These are phyloP conservation scores for Spicauda simplicius DNA, from an alignment of 2,888 invertebrate genomes.

Conservation along the genomic window DNA sequence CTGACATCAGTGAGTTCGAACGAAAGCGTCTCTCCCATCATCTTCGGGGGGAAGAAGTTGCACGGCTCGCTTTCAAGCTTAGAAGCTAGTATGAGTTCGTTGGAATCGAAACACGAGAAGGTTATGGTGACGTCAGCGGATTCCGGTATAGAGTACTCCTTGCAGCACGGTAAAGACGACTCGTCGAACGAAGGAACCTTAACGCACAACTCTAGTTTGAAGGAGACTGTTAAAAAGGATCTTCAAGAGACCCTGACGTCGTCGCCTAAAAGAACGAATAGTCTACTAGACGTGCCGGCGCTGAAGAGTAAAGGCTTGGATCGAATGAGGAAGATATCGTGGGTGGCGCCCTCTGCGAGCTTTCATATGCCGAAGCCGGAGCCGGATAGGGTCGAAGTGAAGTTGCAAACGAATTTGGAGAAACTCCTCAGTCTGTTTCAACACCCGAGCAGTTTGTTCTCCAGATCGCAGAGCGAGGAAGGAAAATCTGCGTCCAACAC, in stretches of 20 bases:
- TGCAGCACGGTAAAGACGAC: conserved; percentile 73
- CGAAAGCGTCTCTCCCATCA: conserved; percentile 78
- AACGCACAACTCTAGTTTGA: conserved; percentile 76
- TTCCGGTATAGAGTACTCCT: conserved; percentile 78
- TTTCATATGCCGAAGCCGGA: conserved; percentile 70
- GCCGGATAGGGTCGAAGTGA: conserved; percentile 64
- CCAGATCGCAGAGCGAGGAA: conserved; percentile 72
- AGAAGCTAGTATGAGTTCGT: conserved; percentile 79
- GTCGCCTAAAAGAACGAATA: conserved; percentile 70
- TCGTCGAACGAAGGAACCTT: conserved; percentile 81
- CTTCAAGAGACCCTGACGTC: conserved; percentile 66
- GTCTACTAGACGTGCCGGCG: conserved; percentile 76
- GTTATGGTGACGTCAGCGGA: conserved; percentile 78
- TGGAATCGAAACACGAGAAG: conserved; percentile 75
- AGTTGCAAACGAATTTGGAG: conserved; percentile 85
- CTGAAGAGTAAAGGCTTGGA: conserved; percentile 71
- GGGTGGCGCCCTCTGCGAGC: conserved; percentile 82
- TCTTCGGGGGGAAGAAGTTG: conserved; percentile 73
- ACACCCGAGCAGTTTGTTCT: conserved; percentile 86
- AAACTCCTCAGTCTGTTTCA: conserved; percentile 88
- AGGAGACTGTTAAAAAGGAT: conserved; percentile 60
- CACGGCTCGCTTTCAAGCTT: conserved; percentile 78
- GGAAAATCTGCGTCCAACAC: conserved; percentile 72
- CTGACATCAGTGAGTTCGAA: conserved; percentile 77
- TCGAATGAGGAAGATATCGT: conserved; percentile 85